A percentile compares a stretch with the other conserved stretches of the same genome.
phyloP scores from a whole-genome alignment of 2,113 vertebrate species.

The Xenopus tropicalis region UCB_Xtro_10.0 CM004444.2:88170001-88170500 shows the following conservation, averaged over 20 bases:
- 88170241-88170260: neutral
- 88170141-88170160: too few relatives aligned
- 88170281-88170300: too few relatives aligned
- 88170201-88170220: neutral
- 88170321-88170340: neutral
- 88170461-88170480: conserved; percentile 15
- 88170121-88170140: too few relatives aligned
- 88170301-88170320: neutral
- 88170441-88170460: conserved; percentile 36
- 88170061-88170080: too few relatives aligned
- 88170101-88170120: too few relatives aligned
- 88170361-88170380: neutral
- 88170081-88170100: too few relatives aligned
- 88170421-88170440: conserved; percentile 13
- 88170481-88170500: conserved; percentile 21
- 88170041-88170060: too few relatives aligned
- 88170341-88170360: neutral
- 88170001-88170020: too few relatives aligned
- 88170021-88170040: too few relatives aligned
- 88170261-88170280: neutral
- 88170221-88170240: neutral
- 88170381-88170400: conserved; percentile 7
- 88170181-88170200: neutral
- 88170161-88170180: neutral
- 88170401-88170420: conserved; percentile 28